phyloP scores from a whole-genome alignment of 2,888 invertebrate genomes.

The Molorchus minor region DNA sequence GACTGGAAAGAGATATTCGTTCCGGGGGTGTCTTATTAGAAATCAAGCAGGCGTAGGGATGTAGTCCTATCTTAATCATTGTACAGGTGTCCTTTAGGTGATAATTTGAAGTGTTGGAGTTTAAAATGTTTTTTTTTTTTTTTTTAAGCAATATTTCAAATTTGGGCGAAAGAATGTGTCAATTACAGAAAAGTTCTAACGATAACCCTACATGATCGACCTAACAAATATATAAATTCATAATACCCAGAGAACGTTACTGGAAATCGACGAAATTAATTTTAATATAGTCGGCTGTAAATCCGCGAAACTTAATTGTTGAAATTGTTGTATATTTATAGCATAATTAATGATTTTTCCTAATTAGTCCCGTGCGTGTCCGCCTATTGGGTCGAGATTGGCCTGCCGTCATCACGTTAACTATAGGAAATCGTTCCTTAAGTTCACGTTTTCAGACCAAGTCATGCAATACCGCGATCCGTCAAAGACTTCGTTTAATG shows the following conservation, averaged over 20 bases:
- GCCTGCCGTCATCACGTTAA: constrained; percentile 48
- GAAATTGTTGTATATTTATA: constrained; percentile 58
- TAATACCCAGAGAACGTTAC: background rate
- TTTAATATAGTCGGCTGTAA: constrained; percentile 26
- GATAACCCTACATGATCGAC: constrained; percentile 9
- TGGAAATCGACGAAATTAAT: constrained; percentile 19
- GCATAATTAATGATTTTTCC: constrained; percentile 60
- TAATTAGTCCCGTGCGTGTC: constrained; percentile 61
- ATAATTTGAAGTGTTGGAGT: constrained; percentile 6
- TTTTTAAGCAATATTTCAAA: too few relatives aligned
- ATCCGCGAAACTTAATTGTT: constrained; percentile 54
- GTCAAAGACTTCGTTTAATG: constrained; percentile 58
- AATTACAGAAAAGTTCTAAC: too few relatives aligned
- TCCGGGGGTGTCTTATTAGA: constrained; percentile 42
- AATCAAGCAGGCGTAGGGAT: constrained; percentile 36
- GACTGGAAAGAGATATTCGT: constrained; percentile 46
- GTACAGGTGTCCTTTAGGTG: constrained; percentile 22
- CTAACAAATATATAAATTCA: constrained; percentile 14
- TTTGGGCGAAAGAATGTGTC: too few relatives aligned
- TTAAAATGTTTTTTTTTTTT: too few relatives aligned
- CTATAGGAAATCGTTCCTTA: constrained; percentile 55
- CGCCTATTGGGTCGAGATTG: constrained; percentile 48
- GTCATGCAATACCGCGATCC: constrained; percentile 59
- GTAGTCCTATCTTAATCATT: constrained; percentile 17
- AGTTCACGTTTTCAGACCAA: constrained; percentile 44